Percentiles rank a stretch among this genome's conserved stretches.
These are phyloP conservation scores for Drosophila bunnanda DNA, from an alignment of 2,888 invertebrate genomes.

Conservation along the genomic window DNA sequence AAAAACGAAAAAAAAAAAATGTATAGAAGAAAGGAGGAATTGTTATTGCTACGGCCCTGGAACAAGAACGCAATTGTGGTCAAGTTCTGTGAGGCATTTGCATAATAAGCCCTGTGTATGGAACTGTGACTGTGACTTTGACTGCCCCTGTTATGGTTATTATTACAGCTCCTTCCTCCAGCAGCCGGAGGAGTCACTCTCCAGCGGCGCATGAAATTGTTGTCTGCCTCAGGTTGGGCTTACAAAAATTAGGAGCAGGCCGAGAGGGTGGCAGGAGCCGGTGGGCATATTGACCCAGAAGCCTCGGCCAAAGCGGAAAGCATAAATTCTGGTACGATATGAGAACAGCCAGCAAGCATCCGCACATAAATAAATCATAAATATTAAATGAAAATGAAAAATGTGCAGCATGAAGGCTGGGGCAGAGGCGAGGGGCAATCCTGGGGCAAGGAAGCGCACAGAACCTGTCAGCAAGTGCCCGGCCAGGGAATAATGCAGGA, in stretches of 20 bases:
- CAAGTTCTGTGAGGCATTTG: constrained; percentile 66
- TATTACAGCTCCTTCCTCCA: constrained; percentile 21
- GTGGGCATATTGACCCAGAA: constrained; percentile 27
- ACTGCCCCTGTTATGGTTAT: constrained; percentile 41
- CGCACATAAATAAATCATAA: constrained; percentile 81
- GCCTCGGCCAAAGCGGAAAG: constrained; percentile 73
- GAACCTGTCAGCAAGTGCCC: constrained; percentile 71
- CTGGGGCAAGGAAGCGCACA: constrained; percentile 68
- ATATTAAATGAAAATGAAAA: constrained; percentile 80
- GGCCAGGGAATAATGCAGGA: constrained; percentile 55
- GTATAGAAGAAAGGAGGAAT: constrained; percentile 34
- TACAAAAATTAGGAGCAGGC: constrained; percentile 43
- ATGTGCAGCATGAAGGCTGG: constrained; percentile 60
- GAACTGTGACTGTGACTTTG: constrained; percentile 54
- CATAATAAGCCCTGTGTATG: constrained; percentile 72
- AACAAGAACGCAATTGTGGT: constrained; percentile 59
- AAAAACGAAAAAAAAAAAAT: constrained; percentile 4
- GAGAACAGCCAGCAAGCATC: constrained; percentile 78
- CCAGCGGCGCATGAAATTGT: constrained; percentile 77
- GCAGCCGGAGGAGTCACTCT: constrained; percentile 34
- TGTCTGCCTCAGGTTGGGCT: constrained; percentile 62
- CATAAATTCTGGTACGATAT: constrained; percentile 77
- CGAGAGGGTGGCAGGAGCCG: not conserved
- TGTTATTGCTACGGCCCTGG: constrained; percentile 50
- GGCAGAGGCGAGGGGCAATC: constrained; percentile 18